These are phyloP conservation scores for Electrophaes corylata DNA, from an alignment of 2,888 invertebrate genomes.

Conservation along the genomic window DNA sequence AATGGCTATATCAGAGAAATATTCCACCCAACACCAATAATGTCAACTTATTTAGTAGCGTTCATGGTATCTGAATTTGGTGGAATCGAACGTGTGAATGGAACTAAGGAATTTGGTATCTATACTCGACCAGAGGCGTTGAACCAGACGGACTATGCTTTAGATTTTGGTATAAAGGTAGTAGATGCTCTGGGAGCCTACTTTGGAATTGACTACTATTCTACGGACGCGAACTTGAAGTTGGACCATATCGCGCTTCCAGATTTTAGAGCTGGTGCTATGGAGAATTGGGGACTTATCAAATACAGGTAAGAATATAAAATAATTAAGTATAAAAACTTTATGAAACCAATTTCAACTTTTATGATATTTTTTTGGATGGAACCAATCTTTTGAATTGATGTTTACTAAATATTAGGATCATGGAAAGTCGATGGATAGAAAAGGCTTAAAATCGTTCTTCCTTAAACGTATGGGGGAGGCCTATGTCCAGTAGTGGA, in stretches of 20 bases:
- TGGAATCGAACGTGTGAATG: slow-evolving; percentile 52
- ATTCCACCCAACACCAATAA: slow-evolving; percentile 85
- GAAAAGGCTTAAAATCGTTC: no score
- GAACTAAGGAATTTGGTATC: slow-evolving; percentile 80
- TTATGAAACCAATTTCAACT: no score
- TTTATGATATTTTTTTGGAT: no score
- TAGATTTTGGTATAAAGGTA: slow-evolving; percentile 83
- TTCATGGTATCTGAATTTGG: slow-evolving; percentile 91
- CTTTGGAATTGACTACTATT: slow-evolving; percentile 82
- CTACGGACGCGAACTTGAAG: slow-evolving; percentile 85
- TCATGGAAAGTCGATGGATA: no score
- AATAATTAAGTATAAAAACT: no score
- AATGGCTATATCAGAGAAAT: slow-evolving; percentile 86
- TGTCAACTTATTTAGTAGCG: slow-evolving; percentile 94
- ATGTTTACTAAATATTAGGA: no score
- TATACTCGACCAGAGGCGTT: slow-evolving; percentile 88
- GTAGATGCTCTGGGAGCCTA: slow-evolving; percentile 82
- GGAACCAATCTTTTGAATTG: no score
- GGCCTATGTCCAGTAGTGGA: no score
- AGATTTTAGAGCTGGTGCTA: slow-evolving; percentile 93
- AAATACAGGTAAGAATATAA: slow-evolving; percentile 90
- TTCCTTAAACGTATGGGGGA: no score
- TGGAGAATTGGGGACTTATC: slow-evolving; percentile 96
- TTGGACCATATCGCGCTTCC: slow-evolving; percentile 94
- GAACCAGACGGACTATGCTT: slow-evolving; percentile 87